Conservation (phyloP, 2,888 invertebrate genomes). For the Salpingus planirostris region DNA sequence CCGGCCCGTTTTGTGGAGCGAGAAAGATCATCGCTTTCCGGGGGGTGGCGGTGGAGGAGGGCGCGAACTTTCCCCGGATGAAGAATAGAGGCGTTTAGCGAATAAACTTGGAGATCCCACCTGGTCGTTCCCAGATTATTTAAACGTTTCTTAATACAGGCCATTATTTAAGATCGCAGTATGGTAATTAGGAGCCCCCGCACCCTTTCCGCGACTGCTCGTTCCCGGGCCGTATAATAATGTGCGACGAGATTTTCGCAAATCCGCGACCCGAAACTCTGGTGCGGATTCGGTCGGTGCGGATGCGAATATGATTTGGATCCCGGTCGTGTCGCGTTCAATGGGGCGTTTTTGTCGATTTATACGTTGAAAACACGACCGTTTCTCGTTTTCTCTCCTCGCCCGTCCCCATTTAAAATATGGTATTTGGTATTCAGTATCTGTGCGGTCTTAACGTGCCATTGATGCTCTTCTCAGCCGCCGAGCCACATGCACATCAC, state of each 20-base stretch:
- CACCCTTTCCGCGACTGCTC: too few relatives aligned
- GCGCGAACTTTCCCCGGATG: slow-evolving; percentile 30
- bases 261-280: too few relatives aligned
- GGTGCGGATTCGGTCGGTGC: too few relatives aligned
- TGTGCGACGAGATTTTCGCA: too few relatives aligned
- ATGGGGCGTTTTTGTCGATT: too few relatives aligned
- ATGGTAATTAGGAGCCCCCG: slow-evolving; percentile 36
- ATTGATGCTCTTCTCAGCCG: slow-evolving; percentile 34
- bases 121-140: slow-evolving; percentile 45
- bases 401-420: slow-evolving; percentile 23
- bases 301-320: too few relatives aligned
- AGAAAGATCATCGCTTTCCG: slow-evolving; percentile 1
- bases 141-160: slow-evolving; percentile 44
- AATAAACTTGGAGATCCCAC: slow-evolving; percentile 40
- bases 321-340: too few relatives aligned
- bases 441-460: slow-evolving; percentile 33
- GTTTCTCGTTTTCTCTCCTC: background rate
- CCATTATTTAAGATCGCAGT: slow-evolving; percentile 43
- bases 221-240: too few relatives aligned
- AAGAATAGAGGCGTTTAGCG: slow-evolving; percentile 40
- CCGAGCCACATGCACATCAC: too few relatives aligned
- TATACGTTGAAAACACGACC: too few relatives aligned
- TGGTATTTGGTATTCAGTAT: slow-evolving; percentile 39
- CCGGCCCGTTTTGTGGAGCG: too few relatives aligned
- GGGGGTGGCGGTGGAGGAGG: background rate